Conservation (phyloP, 2,113 vertebrate species). For the Anguilla rostrata region DNA sequence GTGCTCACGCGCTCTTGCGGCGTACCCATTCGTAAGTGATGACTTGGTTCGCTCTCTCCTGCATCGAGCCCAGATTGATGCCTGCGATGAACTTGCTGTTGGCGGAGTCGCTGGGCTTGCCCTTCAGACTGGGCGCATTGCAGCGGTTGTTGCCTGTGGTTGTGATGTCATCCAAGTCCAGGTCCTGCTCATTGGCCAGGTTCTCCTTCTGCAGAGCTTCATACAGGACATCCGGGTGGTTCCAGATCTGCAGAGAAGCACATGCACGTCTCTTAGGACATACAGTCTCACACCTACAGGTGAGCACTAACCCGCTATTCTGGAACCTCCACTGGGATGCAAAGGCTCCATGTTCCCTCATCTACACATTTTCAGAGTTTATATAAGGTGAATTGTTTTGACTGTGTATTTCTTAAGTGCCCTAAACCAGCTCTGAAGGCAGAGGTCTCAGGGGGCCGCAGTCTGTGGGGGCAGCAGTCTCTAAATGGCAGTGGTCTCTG, state of each 20-base stretch:
- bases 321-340: too few relatives aligned
- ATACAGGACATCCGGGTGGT: slow-evolving; percentile 95
- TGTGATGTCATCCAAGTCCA: slow-evolving; percentile 92
- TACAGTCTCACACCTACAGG: neutral
- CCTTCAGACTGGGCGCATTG: slow-evolving; percentile 77
- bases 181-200: slow-evolving; percentile 90
- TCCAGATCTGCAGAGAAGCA: slow-evolving; percentile 85
- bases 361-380: too few relatives aligned
- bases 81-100: slow-evolving; percentile 83
- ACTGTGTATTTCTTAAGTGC: too few relatives aligned
- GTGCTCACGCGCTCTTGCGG: slow-evolving; percentile 19
- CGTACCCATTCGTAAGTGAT: slow-evolving; percentile 98
- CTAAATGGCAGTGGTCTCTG: too few relatives aligned
- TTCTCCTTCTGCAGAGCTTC: slow-evolving; percentile 95
- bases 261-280: neutral
- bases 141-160: slow-evolving; percentile 80
- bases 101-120: slow-evolving; percentile 78
- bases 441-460: too few relatives aligned
- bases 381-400: too few relatives aligned
- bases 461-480: too few relatives aligned
- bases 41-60: slow-evolving; percentile 92
- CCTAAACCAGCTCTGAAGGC: too few relatives aligned
- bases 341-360: neutral
- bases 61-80: slow-evolving; percentile 80
- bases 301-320: neutral